A percentile compares a stretch with the other conserved stretches of the same genome.
phyloP scores from a whole-genome alignment of 35 echinoderm and acorn worm genomes.

The Lytechinus pictus region DNA sequence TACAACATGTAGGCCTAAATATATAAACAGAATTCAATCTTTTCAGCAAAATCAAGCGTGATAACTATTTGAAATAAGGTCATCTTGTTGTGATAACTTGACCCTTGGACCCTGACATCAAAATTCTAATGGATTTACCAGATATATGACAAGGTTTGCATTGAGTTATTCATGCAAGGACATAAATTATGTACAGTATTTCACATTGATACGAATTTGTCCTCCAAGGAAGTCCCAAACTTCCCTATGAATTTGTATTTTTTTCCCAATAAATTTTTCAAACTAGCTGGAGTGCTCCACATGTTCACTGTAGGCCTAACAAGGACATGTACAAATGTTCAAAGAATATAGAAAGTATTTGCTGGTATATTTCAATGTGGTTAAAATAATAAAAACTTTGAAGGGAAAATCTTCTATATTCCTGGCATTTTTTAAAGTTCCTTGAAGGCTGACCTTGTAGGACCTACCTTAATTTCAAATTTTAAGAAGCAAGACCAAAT shows the following conservation, averaged over 20 bases:
- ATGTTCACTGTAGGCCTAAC: no score
- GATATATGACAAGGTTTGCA: background rate
- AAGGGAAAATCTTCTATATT: no score
- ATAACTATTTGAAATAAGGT: background rate
- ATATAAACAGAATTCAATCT: no score
- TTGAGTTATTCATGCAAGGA: no score
- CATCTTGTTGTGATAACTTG: background rate
- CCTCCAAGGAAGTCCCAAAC: background rate
- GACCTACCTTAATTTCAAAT: background rate
- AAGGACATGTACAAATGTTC: background rate
- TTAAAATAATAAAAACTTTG: no score
- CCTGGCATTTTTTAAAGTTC: no score
- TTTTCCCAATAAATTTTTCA: no score
- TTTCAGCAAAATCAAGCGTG: background rate
- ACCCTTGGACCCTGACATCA: background rate
- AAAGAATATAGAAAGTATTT: background rate
- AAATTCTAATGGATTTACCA: background rate
- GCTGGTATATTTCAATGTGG: background rate
- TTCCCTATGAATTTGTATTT: background rate
- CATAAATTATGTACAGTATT: no score
- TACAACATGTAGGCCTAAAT: no score
- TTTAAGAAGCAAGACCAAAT: background rate
- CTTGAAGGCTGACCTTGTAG: no score
- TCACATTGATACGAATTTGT: no score
- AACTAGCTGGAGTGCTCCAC: no score